Conservation (phyloP, 2,888 invertebrate species). For the Perizoma affinitatum region DNA sequence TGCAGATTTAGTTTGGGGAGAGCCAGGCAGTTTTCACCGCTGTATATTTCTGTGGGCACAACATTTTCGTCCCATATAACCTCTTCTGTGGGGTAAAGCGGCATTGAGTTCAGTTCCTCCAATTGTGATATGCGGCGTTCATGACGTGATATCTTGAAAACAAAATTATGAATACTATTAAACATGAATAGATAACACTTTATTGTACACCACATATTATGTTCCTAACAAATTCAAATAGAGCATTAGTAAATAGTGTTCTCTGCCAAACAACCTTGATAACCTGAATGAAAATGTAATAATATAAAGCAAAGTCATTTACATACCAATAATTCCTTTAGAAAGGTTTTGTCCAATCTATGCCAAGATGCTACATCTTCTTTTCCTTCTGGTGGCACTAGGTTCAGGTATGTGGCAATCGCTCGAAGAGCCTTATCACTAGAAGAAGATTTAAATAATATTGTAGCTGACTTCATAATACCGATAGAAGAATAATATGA, state of each 20-base stretch:
- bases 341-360: slow-evolving; percentile 90
- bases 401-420: slow-evolving; percentile 93
- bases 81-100: slow-evolving; percentile 98
- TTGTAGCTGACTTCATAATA: too few relatives aligned
- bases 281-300: background rate
- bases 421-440: slow-evolving; percentile 90
- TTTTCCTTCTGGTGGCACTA: slow-evolving; percentile 90
- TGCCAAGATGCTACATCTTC: slow-evolving; percentile 89
- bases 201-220: background rate
- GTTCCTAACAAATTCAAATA: background rate
- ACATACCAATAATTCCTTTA: slow-evolving; percentile 93
- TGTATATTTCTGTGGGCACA: slow-evolving; percentile 98
- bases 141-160: slow-evolving; percentile 89
- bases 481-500: too few relatives aligned
- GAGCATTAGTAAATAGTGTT: background rate
- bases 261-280: background rate
- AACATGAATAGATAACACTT: background rate
- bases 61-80: slow-evolving; percentile 99
- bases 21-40: slow-evolving; percentile 97
- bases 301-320: too few relatives aligned
- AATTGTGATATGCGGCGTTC: slow-evolving; percentile 95
- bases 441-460: slow-evolving; percentile 28
- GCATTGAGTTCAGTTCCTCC: slow-evolving; percentile 98
- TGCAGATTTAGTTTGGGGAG: slow-evolving; percentile 98
- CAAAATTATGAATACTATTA: background rate